Percentiles rank a stretch among this genome's conserved stretches.
Conservation (phyloP, 2,113 vertebrate genomes). For the Nothocercus nigrocapillus region DNA sequence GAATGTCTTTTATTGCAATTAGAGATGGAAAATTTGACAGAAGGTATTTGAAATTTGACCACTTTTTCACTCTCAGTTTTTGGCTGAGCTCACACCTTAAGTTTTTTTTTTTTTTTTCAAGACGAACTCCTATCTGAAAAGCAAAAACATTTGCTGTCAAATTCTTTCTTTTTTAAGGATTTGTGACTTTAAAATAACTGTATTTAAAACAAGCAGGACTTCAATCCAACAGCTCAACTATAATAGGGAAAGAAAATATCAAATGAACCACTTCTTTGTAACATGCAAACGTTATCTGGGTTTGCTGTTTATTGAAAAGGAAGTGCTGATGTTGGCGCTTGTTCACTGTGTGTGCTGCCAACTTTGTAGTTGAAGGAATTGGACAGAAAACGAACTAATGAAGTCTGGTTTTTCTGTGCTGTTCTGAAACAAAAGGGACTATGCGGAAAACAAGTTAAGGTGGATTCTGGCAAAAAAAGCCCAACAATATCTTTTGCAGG, state of each 20-base stretch:
- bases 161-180: neutral
- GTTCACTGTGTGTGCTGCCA: neutral
- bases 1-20: neutral
- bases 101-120: neutral
- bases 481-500: neutral
- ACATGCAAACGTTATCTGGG: conserved; percentile 19
- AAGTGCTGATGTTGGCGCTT: conserved; percentile 37
- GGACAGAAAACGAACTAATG: conserved; percentile 41
- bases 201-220: neutral
- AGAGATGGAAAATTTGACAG: neutral
- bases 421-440: neutral
- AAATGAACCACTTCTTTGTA: conserved; percentile 5
- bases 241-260: conserved; percentile 14
- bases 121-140: neutral
- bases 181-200: neutral
- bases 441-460: neutral
- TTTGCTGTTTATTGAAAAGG: conserved; percentile 54
- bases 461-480: neutral
- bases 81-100: neutral
- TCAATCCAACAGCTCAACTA: neutral
- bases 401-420: conserved; percentile 34
- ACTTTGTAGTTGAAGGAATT: neutral
- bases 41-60: neutral
- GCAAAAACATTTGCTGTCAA: neutral
- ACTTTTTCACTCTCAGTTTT: neutral